Conservation (phyloP, 2,888 invertebrate genomes). For the Drosophila pseudotakahashii region DNA sequence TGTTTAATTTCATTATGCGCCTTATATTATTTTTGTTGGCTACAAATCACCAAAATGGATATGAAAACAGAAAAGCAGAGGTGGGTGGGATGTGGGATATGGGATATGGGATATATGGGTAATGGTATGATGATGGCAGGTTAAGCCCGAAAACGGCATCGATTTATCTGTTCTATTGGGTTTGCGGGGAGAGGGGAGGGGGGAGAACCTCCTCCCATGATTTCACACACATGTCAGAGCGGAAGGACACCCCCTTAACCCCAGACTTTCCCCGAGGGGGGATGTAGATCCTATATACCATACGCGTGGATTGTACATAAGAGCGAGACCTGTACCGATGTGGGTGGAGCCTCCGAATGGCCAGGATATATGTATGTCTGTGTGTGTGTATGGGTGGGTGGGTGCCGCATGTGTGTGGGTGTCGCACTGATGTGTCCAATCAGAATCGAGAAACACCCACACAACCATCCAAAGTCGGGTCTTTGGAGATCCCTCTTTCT, state of each 20-base stretch:
- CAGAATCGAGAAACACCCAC: constrained; percentile 64
- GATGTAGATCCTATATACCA: constrained; percentile 33
- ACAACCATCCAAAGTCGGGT: constrained; percentile 34
- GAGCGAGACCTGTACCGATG: constrained; percentile 38
- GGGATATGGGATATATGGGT: background rate
- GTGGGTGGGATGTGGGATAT: constrained; percentile 1
- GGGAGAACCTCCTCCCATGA: constrained; percentile 3
- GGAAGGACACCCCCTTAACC: constrained; percentile 27
- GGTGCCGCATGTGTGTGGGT: constrained; percentile 47
- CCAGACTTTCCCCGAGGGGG: background rate
- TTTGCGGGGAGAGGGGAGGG: background rate
- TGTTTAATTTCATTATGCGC: constrained; percentile 35
- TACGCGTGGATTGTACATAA: constrained; percentile 38
- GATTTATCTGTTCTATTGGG: constrained; percentile 77
- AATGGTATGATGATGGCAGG: background rate
- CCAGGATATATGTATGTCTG: constrained; percentile 42
- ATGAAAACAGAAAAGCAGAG: constrained; percentile 25
- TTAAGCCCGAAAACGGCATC: constrained; percentile 61
- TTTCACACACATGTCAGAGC: constrained; percentile 29
- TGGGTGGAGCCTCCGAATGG: constrained; percentile 73
- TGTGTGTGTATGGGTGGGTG: constrained; percentile 30
- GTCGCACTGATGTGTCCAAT: constrained; percentile 68
- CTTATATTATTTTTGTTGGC: constrained; percentile 29
- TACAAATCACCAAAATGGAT: constrained; percentile 43
- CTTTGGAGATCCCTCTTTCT: constrained; percentile 34